A percentile compares a stretch with the other conserved stretches of the same genome.
Evolutionary conservation across 2,113 vertebrate species (phyloP).

Genomic region (Dolichallabes microphthalmus): DNA sequence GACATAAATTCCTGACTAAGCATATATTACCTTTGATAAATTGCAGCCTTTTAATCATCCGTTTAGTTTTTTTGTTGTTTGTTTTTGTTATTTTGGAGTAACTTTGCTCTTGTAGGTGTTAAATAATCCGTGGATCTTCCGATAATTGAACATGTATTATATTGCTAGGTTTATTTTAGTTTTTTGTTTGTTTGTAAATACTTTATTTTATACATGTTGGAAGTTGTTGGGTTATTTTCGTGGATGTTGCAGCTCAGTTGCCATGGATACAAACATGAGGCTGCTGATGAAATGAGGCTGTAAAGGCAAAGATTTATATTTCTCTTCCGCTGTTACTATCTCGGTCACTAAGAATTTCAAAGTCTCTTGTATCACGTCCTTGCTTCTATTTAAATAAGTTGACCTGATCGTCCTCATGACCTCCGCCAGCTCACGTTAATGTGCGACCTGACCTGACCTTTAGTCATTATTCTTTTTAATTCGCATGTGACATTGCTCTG

Average conservation of each 20-base stretch:
- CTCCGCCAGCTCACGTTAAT: not conserved
- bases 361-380: not conserved
- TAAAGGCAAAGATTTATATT: not conserved
- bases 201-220: not conserved
- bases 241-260: not conserved
- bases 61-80: too few relatives aligned
- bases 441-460: too few relatives aligned
- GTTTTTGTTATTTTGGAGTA: too few relatives aligned
- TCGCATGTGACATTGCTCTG: too few relatives aligned
- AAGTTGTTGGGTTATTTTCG: not conserved
- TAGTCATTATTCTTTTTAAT: not conserved
- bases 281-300: not conserved
- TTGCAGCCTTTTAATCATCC: too few relatives aligned
- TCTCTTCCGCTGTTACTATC: not conserved
- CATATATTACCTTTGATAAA: too few relatives aligned
- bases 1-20: too few relatives aligned
- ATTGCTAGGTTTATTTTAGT: too few relatives aligned
- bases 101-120: too few relatives aligned
- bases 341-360: too few relatives aligned
- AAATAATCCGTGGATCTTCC: too few relatives aligned
- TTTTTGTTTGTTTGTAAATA: not conserved
- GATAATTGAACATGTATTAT: too few relatives aligned
- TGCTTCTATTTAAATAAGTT: conserved; percentile 15
- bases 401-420: not conserved
- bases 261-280: not conserved